Evolutionary conservation across 2,113 vertebrate species (phyloP), one percentile per base, ranked within the genome.

Genomic region (Rhea americana): DNA sequence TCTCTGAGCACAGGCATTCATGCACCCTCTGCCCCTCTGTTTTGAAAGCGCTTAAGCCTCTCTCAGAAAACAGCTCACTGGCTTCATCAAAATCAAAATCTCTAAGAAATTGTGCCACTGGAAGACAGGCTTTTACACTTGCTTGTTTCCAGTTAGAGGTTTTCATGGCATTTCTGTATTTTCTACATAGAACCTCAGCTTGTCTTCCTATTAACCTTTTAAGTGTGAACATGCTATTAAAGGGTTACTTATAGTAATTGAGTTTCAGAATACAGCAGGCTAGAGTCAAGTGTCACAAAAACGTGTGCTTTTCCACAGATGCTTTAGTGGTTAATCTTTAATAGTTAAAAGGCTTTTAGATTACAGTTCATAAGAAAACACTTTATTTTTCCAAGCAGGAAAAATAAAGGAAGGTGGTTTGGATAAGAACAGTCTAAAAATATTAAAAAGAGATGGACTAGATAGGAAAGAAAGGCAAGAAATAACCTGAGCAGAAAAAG

Each of bases 311-410:
- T 93, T 89, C 74, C 81, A 77, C n/a, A 55, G 15, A 45, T 41
- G 56, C 18, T 90, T 92, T 91, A 79, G 62, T 56, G 59, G 91
- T 93, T 96, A 94, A 93, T 78, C 66, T 86, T 94, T 94, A 93
- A 94, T 77, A 78, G 47, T 62, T 90, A 58, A 80, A 82, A 91
- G 80, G 26, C 19, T 50, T 93, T 81, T 59, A 86, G 41, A 74
- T 71, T 53, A 58, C 11, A 45, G 37, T 47, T 74, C 39, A 12
- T 55, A 71, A 22, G 65, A 77, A 86, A 91, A 55, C 13, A 65
- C 11, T 5, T 28, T 81, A 28, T 67, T 78, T 85, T 92, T 67
- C 61, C 37, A 13, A 82, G 70, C 28, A 50, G 59, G 19, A 50
- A 58, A 53, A 58, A 53, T 45, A 71, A 67, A 41, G n/a, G 76